Base-by-base conservation (phyloP, 2,113 vertebrate genomes). In the Cyphomyrus plagiostoma region DNA sequence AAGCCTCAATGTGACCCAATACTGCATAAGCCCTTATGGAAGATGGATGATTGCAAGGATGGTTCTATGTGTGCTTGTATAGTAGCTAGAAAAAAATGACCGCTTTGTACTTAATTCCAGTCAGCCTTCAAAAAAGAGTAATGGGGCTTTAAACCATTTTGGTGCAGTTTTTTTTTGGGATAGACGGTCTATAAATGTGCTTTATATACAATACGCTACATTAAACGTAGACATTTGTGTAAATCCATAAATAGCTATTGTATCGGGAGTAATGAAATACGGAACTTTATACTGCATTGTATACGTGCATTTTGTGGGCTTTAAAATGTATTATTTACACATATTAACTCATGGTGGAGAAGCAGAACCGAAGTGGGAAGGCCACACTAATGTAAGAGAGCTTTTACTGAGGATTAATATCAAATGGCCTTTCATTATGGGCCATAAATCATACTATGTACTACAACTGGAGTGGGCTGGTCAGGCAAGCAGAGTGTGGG, bases 331-430 rank as follows among this genome's bases (percentile, higher is more conserved):
- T 77, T 77, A 77, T 42, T 77, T 19, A 77, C 70, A 42, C 70
- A 42, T 77, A 77, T 39, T 39, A 77, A 77, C 30, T 77, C 30
- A 39, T 77, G 70, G 30, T 7, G 35, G 35, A 77, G 74, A 77
- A 77, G 35, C 74, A 77, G 74, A 19, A 42, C 15, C 74, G 17
- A 42, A 42, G 74, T 77, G 70, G 35, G 30, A 13, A 39, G 70
- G 74, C 15, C 74, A 42, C 35, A 80, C 42, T 42, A 42, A 35
- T 42, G 30, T 80, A 19, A 80, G 17, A 42, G 74, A 80, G 74
- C 74, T 80, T 80, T 80, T 80, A 80, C 74, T 80, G 35, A 8
- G 74, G 74, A 80, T 80, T 80, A 80, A 80, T 80, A 80, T 80
- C 74, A 80, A 80, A 17, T 19, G 62, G 35, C 15, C 11, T 19